Base-by-base conservation (phyloP, 2,888 invertebrate species). In the Drosophila planitibia region DNA sequence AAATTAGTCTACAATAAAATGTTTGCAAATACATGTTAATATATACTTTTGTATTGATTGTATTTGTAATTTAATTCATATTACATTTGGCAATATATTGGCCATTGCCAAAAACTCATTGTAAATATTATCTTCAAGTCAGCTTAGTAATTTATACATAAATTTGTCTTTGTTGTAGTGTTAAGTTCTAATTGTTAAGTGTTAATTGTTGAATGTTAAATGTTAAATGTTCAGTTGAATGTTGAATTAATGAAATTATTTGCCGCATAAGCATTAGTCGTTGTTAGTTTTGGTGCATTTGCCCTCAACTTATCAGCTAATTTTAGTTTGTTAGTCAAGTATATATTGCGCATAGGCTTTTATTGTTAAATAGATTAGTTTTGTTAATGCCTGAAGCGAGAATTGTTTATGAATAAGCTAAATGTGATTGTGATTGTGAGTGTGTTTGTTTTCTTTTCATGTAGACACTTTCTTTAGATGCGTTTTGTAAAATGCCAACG, bases 251-350 rank as follows among this genome's bases (percentile, higher is more conserved):
- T 69, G 30, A 59, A 64, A 69, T 52, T 33, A 37, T 62, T 49
- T 67, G 66, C 67, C 16, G 47, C 51, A 41, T 32, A 39, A 61
- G 70, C 70, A 62, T 74, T 81, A 67, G 78, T 80, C 74, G 76
- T 79, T 81, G 77, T 90, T 82, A 81, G 73, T 89, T 77, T 74
- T 70, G 28, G 32, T 54, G 52, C 51, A 32, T 68, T 61, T 33
- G 39, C 61, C 81, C 77, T 83, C 78, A 74, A 82, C 83, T 90
- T 85, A 85, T 32, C n/a, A n/a, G 25, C 59, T 82, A 82, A 59
- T 70, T 77, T 83, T 81, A 89, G 81, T 89, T 70, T 71, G 54
- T 87, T 85, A 85, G 84, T 85, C 86, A 80, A 76, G 76, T 74
- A 28, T 54, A 44, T 69, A 60, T 58, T 44, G 37, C 35, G 70